Conservation (phyloP, 2,888 invertebrate genomes). For the Nesidiocoris tenuis region DNA sequence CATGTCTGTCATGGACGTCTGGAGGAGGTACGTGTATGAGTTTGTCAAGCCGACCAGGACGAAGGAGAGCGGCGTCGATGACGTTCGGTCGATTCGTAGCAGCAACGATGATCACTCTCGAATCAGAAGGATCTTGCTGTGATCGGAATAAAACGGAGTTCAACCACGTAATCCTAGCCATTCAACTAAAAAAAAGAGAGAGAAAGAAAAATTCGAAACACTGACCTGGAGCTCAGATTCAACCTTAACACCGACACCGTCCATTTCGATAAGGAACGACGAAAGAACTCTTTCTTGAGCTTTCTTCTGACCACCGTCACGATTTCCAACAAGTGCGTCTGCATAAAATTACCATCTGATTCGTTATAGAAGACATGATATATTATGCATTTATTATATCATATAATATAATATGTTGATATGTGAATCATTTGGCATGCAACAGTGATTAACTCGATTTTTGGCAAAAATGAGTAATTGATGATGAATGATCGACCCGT, state of each 20-base stretch:
- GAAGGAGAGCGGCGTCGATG: conserved; percentile 63
- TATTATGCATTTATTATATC: no score
- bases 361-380: no score
- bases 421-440: no score
- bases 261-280: conserved; percentile 66
- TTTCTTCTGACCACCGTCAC: conserved; percentile 54
- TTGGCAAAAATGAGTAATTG: no score
- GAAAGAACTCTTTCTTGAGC: conserved; percentile 63
- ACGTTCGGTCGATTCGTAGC: conserved; percentile 67
- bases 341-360: conserved; percentile 33
- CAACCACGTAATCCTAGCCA: background rate
- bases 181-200: no score
- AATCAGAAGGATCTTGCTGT: conserved; percentile 50
- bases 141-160: conserved; percentile 1
- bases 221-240: conserved; percentile 40
- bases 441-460: no score
- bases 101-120: conserved; percentile 61
- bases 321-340: conserved; percentile 59
- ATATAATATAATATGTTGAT: no score
- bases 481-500: no score
- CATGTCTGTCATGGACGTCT: conserved; percentile 57
- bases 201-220: no score
- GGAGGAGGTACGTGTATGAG: conserved; percentile 64
- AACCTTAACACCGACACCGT: conserved; percentile 60
- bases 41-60: conserved; percentile 66